Conservation (phyloP, 1,140 invertebrate species). For the Hyles vespertilio region DNA sequence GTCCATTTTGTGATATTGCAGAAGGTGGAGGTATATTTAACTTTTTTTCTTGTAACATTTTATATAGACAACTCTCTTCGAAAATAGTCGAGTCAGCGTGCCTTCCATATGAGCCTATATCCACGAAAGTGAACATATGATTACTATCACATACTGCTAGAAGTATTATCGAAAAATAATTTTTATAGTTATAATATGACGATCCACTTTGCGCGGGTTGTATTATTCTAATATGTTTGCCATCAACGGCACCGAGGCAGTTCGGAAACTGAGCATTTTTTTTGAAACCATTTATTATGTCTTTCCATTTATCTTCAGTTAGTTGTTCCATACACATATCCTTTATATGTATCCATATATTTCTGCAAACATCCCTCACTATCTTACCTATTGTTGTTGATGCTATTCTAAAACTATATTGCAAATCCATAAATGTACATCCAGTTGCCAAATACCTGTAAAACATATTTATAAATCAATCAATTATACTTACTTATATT, state of each 20-base stretch:
- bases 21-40: too few relatives aligned
- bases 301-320: constrained; percentile 48
- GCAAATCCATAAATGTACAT: constrained; percentile 40
- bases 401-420: constrained; percentile 44
- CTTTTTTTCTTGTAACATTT: too few relatives aligned
- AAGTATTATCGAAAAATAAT: constrained; percentile 3
- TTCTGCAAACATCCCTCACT: constrained; percentile 34
- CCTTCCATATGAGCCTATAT: constrained; percentile 3
- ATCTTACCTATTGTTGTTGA: constrained; percentile 34
- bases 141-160: not conserved
- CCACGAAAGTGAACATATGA: not conserved
- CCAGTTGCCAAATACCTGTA: constrained; percentile 43
- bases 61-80: too few relatives aligned
- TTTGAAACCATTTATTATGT: constrained; percentile 17
- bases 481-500: constrained; percentile 14
- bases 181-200: constrained; percentile 1
- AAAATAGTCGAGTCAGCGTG: too few relatives aligned
- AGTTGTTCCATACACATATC: constrained; percentile 27
- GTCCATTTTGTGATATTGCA: constrained; percentile 4
- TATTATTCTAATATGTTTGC: constrained; percentile 6
- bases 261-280: constrained; percentile 31
- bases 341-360: constrained; percentile 37
- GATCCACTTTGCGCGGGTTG: not conserved
- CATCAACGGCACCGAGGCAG: constrained; percentile 12
- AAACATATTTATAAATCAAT: constrained; percentile 22